phyloP scores from a whole-genome alignment of 2,888 invertebrate genomes.

The Dorcus hopei region DNA sequence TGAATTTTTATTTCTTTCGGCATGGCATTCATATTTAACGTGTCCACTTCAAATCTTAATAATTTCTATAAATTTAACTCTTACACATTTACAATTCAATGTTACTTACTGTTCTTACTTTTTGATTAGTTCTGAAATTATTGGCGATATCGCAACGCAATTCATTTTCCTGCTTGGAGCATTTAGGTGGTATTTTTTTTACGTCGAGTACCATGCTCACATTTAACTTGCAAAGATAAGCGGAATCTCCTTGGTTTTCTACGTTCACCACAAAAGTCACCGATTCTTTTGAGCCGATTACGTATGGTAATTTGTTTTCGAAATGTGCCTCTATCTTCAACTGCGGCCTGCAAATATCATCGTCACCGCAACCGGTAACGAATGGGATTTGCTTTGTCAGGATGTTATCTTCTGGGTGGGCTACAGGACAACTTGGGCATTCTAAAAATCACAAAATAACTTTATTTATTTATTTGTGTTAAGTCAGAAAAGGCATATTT shows the following conservation, averaged over 20 bases:
- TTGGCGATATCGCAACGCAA: slow-evolving; percentile 13
- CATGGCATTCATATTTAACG: slow-evolving; percentile 1
- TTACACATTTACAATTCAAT: not conserved
- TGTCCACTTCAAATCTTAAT: slow-evolving; percentile 10
- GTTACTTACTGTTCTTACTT: not conserved
- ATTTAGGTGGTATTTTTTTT: slow-evolving; percentile 10
- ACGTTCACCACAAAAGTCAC: slow-evolving; percentile 36
- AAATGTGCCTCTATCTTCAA: slow-evolving; percentile 47
- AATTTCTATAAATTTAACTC: slow-evolving; percentile 5
- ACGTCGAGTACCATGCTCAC: slow-evolving; percentile 28
- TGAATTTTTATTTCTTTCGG: not conserved
- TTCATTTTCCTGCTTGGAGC: slow-evolving; percentile 5
- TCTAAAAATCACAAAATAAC: slow-evolving; percentile 9
- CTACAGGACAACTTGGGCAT: slow-evolving; percentile 28
- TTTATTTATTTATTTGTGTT: not conserved
- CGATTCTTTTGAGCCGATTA: slow-evolving; percentile 35
- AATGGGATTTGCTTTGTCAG: slow-evolving; percentile 31
- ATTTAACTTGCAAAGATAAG: slow-evolving; percentile 36
- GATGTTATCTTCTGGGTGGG: slow-evolving; percentile 18
- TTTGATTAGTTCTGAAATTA: slow-evolving; percentile 5
- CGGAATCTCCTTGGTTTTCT: slow-evolving; percentile 42
- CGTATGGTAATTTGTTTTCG: slow-evolving; percentile 41
- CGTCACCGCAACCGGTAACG: slow-evolving; percentile 55
- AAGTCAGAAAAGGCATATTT: not conserved
- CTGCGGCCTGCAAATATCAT: slow-evolving; percentile 54